Conservation (phyloP, 1,140 invertebrate species). For the Triops cancriformis region DNA sequence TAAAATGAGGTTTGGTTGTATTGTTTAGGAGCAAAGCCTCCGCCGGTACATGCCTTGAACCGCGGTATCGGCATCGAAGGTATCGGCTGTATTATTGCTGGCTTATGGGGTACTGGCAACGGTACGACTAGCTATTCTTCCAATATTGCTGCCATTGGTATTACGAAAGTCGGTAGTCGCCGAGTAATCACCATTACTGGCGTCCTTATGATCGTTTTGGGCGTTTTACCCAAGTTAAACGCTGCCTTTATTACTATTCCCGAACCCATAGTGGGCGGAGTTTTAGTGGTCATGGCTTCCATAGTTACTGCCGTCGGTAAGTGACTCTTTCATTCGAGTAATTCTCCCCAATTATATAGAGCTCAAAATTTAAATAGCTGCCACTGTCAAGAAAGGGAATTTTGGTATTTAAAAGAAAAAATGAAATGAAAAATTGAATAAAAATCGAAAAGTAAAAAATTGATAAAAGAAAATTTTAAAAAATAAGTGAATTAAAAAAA, state of each 20-base stretch:
- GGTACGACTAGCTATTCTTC: conserved; percentile 81
- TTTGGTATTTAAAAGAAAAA: too few relatives aligned
- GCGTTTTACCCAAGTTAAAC: conserved; percentile 70
- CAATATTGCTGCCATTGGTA: conserved; percentile 80
- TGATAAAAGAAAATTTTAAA: too few relatives aligned
- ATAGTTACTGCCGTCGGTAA: conserved; percentile 69
- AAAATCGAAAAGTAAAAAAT: too few relatives aligned
- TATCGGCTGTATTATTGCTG: conserved; percentile 68
- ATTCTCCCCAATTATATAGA: background rate
- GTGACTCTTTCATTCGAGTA: conserved; percentile 16
- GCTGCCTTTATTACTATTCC: conserved; percentile 82
- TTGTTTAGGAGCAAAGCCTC: conserved; percentile 60
- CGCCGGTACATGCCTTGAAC: conserved; percentile 76
- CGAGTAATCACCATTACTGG: conserved; percentile 74
- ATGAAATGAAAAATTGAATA: too few relatives aligned
- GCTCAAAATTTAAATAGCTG: too few relatives aligned
- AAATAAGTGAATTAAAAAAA: too few relatives aligned
- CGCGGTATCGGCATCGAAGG: conserved; percentile 76
- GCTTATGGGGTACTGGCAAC: conserved; percentile 69
- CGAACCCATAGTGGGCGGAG: conserved; percentile 76
- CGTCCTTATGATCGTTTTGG: conserved; percentile 65
- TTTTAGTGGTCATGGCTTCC: conserved; percentile 79
- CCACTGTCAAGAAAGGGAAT: too few relatives aligned
- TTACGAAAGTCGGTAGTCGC: conserved; percentile 63
- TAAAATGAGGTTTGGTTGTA: too few relatives aligned